These are phyloP conservation scores for Uria aalge DNA, from an alignment of 2,113 vertebrate genomes.

Conservation along the genomic window DNA sequence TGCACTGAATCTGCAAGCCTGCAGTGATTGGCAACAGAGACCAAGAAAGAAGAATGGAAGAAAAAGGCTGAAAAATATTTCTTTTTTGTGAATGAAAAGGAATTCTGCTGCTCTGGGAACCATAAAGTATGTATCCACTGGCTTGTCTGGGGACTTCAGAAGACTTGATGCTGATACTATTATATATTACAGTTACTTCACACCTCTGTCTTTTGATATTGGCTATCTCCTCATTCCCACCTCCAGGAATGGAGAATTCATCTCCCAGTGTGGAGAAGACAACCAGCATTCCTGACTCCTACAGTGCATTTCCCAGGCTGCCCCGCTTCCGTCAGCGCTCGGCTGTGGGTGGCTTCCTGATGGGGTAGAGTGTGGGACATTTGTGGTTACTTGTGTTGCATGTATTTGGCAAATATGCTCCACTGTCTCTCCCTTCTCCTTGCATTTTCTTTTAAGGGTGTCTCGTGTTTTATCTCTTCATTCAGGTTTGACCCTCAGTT, in stretches of 20 bases:
- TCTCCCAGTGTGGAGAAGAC: background rate
- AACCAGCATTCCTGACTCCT: constrained; percentile 41
- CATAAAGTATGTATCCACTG: background rate
- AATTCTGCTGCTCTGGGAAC: background rate
- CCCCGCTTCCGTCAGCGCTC: background rate
- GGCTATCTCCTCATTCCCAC: background rate
- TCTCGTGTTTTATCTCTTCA: background rate
- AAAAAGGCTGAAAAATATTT: background rate
- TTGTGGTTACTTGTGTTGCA: background rate
- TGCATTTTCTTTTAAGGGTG: background rate
- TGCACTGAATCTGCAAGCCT: background rate
- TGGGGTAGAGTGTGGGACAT: background rate
- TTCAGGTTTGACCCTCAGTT: background rate
- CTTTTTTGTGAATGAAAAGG: background rate
- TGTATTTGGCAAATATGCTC: background rate
- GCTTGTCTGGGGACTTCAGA: background rate
- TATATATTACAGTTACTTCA: background rate
- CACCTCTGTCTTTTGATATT: background rate
- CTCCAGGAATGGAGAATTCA: constrained; percentile 3
- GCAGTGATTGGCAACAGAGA: background rate
- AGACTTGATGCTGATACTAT: background rate
- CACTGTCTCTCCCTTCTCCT: background rate
- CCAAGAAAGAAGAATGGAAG: background rate
- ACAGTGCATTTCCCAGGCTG: constrained; percentile 6
- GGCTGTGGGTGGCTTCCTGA: constrained; percentile 42